phyloP scores from a whole-genome alignment of 2,888 invertebrate species.

The Molanna angustata region DNA sequence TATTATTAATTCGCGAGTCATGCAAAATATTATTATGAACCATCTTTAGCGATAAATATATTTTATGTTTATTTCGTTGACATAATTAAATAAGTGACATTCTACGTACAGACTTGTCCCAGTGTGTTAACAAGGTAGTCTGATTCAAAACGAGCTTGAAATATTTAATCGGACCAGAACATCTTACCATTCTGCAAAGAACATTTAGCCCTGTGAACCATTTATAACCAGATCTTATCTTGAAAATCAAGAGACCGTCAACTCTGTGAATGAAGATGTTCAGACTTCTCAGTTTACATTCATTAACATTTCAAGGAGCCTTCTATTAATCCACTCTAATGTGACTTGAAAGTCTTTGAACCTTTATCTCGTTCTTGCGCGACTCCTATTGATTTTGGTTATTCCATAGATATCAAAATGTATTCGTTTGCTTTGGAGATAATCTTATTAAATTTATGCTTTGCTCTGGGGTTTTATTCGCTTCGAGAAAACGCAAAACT shows the following conservation, averaged over 20 bases:
- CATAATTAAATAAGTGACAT: too few species aligned
- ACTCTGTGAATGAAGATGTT: slow-evolving; percentile 17
- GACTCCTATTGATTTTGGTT: neutral
- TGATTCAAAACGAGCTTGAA: slow-evolving; percentile 4
- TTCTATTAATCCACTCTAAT: slow-evolving; percentile 12
- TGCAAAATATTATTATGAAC: too few species aligned
- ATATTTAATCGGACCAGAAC: slow-evolving; percentile 8
- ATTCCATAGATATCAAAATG: neutral
- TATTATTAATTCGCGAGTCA: too few species aligned
- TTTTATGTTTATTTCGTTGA: too few species aligned
- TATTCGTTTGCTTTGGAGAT: too few species aligned
- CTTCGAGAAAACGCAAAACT: too few species aligned
- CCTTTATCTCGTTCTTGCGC: neutral
- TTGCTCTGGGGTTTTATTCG: too few species aligned
- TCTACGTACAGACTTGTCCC: too few species aligned
- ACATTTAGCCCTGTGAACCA: slow-evolving; percentile 15
- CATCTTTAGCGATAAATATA: too few species aligned
- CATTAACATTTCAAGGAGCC: slow-evolving; percentile 11
- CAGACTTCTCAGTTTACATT: slow-evolving; percentile 4
- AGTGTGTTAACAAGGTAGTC: neutral
- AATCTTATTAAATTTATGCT: too few species aligned
- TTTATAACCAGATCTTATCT: slow-evolving; percentile 20
- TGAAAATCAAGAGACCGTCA: slow-evolving; percentile 10
- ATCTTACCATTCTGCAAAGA: slow-evolving; percentile 14
- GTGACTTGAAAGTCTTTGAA: slow-evolving; percentile 8